Conservation (phyloP, 2,113 vertebrate species). For the Petromus typicus region DNA sequence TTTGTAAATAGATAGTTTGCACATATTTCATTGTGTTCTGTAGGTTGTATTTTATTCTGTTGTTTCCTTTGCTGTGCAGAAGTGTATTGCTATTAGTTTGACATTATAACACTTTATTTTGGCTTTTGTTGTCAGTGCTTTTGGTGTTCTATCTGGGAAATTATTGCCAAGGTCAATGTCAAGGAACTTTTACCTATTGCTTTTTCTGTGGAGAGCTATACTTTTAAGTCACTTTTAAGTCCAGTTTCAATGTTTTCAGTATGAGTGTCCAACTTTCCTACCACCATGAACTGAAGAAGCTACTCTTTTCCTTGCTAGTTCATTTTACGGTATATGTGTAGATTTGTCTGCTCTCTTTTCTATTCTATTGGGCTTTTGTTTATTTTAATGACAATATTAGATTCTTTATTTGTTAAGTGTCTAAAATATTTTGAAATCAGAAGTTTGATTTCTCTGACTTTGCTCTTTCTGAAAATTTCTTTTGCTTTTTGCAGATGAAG, state of each 20-base stretch:
- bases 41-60: not conserved
- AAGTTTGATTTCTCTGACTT: not conserved
- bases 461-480: not conserved
- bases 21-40: not conserved
- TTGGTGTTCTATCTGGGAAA: not conserved
- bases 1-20: not conserved
- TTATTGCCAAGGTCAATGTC: not conserved
- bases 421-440: not conserved
- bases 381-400: not conserved
- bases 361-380: not conserved
- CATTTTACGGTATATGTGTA: not conserved
- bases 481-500: not conserved
- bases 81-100: not conserved
- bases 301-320: not conserved
- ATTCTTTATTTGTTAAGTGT: not conserved
- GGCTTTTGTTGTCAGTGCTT: not conserved
- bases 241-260: not conserved
- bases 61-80: not conserved
- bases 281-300: not conserved
- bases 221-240: not conserved
- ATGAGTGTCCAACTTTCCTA: not conserved
- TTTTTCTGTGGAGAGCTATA: not conserved
- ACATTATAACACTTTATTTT: not conserved
- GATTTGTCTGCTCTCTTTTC: not conserved
- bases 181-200: not conserved